These are phyloP conservation scores for Leptinotarsa haldemani DNA, from an alignment of 2,888 invertebrate species.

Conservation along the genomic window DNA sequence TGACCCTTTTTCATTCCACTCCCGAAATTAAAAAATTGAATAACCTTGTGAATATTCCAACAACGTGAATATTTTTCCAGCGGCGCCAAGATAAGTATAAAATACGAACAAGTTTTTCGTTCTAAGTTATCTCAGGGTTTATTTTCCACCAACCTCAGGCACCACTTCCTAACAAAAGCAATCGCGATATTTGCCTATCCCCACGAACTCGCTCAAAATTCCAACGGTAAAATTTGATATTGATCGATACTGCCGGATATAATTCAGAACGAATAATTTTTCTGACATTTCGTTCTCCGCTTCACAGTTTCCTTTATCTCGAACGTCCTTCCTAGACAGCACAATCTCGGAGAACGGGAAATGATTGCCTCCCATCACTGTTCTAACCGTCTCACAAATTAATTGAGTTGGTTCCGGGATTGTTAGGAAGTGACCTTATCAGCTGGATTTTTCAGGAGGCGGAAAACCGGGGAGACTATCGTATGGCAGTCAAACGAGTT, in stretches of 20 bases:
- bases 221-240: constrained; percentile 31
- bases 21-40: too few species aligned
- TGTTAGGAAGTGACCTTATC: constrained; percentile 17
- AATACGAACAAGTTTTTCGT: too few species aligned
- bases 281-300: constrained; percentile 30
- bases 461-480: not conserved
- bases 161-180: constrained; percentile 6
- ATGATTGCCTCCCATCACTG: constrained; percentile 35
- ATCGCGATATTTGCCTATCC: constrained; percentile 15
- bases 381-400: constrained; percentile 32
- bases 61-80: too few species aligned
- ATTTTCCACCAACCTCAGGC: not conserved
- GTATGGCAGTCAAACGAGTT: not conserved
- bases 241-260: constrained; percentile 39
- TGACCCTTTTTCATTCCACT: too few species aligned
- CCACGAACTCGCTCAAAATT: constrained; percentile 4
- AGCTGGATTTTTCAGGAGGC: constrained; percentile 5
- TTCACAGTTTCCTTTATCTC: constrained; percentile 34
- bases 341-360: constrained; percentile 32
- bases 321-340: constrained; percentile 29
- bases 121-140: not conserved
- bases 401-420: constrained; percentile 28
- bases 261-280: constrained; percentile 45
- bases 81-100: too few species aligned
- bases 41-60: too few species aligned